These are phyloP conservation scores for Stigmatopora argus DNA, from an alignment of 2,113 vertebrate genomes.

Conservation along the genomic window DNA sequence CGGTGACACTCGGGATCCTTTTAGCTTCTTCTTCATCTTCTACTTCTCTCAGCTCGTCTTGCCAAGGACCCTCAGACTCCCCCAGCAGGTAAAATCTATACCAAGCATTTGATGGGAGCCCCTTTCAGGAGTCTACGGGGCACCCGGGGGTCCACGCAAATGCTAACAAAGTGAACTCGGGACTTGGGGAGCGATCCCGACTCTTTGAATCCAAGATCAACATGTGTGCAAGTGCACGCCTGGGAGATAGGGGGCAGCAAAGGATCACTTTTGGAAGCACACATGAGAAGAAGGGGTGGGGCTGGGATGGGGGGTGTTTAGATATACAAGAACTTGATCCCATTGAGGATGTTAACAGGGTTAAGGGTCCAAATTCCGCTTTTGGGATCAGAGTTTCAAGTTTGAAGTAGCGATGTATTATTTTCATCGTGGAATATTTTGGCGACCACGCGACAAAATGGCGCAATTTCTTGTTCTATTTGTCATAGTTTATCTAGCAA, in stretches of 20 bases:
- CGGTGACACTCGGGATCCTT: constrained; percentile 67
- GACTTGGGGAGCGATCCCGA: constrained; percentile 28
- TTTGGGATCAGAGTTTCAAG: neutral
- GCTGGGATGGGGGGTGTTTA: neutral
- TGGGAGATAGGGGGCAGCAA: constrained; percentile 67
- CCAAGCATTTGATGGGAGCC: constrained; percentile 72
- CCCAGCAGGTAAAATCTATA: constrained; percentile 76
- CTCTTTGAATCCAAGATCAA: constrained; percentile 27
- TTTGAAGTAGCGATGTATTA: neutral
- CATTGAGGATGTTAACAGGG: neutral
- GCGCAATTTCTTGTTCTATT: no score
- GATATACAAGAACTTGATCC: neutral
- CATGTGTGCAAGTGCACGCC: neutral
- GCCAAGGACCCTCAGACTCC: constrained; percentile 69
- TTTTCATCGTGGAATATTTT: no score
- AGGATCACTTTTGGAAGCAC: constrained; percentile 47
- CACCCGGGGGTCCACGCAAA: constrained; percentile 62
- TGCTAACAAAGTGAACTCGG: constrained; percentile 52
- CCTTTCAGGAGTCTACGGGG: constrained; percentile 65
- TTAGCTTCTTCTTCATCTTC: constrained; percentile 65
- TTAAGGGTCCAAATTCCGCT: neutral
- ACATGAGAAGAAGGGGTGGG: neutral
- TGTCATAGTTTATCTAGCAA: no score
- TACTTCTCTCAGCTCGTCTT: constrained; percentile 68
- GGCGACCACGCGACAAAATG: no score